Evolutionary conservation across 2,888 invertebrate species (phyloP), one percentile per base, ranked within the genome.

Genomic region (Agonopterix subpropinquella): DNA sequence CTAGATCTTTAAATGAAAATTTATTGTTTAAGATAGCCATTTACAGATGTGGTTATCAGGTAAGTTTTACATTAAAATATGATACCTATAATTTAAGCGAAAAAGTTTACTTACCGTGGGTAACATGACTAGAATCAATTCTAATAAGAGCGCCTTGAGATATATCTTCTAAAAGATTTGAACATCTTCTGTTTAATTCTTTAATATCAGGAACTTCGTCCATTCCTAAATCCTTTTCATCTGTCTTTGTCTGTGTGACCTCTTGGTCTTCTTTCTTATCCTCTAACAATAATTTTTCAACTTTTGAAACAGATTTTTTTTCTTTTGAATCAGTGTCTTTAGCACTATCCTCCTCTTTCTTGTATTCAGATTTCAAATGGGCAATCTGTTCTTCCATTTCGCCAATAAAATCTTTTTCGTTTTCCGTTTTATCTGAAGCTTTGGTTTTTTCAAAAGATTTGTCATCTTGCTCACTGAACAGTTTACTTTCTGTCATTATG

Each of bases 161-260:
- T 59, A 89, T 89, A 54, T 88, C 89, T 59, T 89, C 89, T 45
- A 89, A 60, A 49, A 89, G 76, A 63, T 85, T 89, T 10, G 89
- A 89, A 61, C 89, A 89, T 54, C 89, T 77, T 62, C 89, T 73
- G 54, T 89, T 89, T 41, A 89, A 61, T 65, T 89, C 89, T 56
- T 73, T 78, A 61, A 89, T 89, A 54, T 89, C 87, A 10, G 86
- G 82, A 10, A 76, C 73, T 56, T 79, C 73, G 52, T 80, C 80
- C 11, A 39, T 10, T 50, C 73, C 73, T 10, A 68, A 56, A 44
- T 53, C 56, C 11, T 57, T 57, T n/a, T 48, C 39, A 36, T 47
- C 43, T 45, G 55, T 49, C 47, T 52, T 52, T 55, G 55, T 49
- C 4, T 53, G 59, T 47, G 54, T 54, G 50, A 54, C 51, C 43